A percentile compares a stretch with the other conserved stretches of the same genome.
These are phyloP conservation scores for Hydractinia symbiolongicarpus DNA, from an alignment of 30 jellyfish, hydroid and myxozoan genomes.

Conservation along the genomic window DNA sequence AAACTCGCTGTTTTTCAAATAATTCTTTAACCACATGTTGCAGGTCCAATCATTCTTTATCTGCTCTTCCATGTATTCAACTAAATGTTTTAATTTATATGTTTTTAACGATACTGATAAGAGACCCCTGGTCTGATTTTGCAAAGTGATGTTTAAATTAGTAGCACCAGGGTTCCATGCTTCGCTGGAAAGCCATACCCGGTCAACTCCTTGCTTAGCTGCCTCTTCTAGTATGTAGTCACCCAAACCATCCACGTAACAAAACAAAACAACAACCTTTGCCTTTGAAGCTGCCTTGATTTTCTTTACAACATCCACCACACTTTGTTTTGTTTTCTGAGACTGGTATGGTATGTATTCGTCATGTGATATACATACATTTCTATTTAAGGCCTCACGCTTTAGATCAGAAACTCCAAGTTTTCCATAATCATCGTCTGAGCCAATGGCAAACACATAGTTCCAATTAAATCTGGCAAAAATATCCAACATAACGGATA, in stretches of 20 bases:
- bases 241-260: conserved; percentile 58
- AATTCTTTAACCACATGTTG: conserved; percentile 51
- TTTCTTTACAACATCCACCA: conserved; percentile 36
- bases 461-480: conserved; percentile 70
- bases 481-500: conserved; percentile 69
- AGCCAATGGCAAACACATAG: conserved; percentile 72
- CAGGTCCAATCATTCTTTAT: conserved; percentile 36
- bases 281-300: conserved; percentile 57
- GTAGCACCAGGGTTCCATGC: conserved; percentile 78
- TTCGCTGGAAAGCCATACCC: conserved; percentile 91
- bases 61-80: conserved; percentile 27
- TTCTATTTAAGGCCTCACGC: conserved; percentile 48
- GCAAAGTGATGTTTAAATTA: conserved; percentile 12
- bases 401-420: conserved; percentile 67
- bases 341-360: conserved; percentile 65
- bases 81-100: conserved; percentile 29
- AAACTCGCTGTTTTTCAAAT: conserved; percentile 30
- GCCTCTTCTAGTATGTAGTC: conserved; percentile 69
- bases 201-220: conserved; percentile 31
- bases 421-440: conserved; percentile 91
- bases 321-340: conserved; percentile 36
- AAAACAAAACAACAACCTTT: conserved; percentile 60
- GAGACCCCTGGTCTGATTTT: conserved; percentile 34
- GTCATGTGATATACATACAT: conserved; percentile 65
- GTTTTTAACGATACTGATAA: conserved; percentile 51